Evolutionary conservation across 2,888 invertebrate genomes (phyloP), one percentile per base, ranked within the genome.

Genomic region (Philereme transversata): DNA sequence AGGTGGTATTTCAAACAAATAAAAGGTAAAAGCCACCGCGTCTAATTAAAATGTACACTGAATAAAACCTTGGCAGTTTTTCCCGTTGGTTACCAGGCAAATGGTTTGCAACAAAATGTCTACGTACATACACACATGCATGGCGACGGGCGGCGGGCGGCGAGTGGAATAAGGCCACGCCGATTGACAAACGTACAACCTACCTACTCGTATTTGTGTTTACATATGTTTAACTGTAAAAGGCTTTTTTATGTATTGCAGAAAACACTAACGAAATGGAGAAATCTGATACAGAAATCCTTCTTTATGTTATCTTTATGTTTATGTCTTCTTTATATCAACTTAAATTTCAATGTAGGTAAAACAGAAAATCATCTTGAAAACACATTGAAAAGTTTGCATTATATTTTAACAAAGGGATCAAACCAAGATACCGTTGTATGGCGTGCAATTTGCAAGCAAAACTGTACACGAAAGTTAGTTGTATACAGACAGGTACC

Each of bases 171-270:
- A 72, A 69, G 77, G 75, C 67, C 74, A 70, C 57, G 62, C 55
- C 72, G 73, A 77, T 75, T 77, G 78, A 75, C 73, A 74, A 72
- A 71, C 72, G 71, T 68, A 71, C 70, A 64, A 66, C 36, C 45
- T 43, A 66, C 36, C 45, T 43, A 35, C 45, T 44, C 41, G 58
- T 56, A 49, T 58, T 62, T 55, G 51, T 63, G 41, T 62, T 45
- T 50, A 49, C 47, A 49, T 56, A 49, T 11, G 44, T 49, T 50
- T 51, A 56, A 60, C 63, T 56, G 63, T 55, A 53, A 46, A 62
- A 59, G 58, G 51, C 38, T 38, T 10, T n/a, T 62, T 50, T 57
- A 11, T 38, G 51, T 41, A 35, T 43, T 51, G 57, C 41, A 51
- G 10, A 51, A 46, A 49, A 22, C 22, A 22, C 3, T 22, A 22